Base-by-base conservation (phyloP, 2,113 vertebrate genomes). In the Australoheros scitulus region DNA sequence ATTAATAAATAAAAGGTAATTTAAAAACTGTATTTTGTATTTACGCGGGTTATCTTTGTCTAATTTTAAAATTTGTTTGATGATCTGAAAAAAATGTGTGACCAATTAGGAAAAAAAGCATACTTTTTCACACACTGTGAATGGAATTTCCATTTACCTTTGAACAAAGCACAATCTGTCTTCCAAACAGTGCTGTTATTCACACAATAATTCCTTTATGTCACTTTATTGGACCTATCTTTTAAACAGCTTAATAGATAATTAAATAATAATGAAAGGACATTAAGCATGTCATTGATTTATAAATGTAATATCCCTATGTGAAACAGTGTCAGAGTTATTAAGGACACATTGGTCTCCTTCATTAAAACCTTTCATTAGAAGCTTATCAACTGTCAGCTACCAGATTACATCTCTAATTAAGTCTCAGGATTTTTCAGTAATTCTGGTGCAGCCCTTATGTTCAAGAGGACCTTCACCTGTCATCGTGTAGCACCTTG, bases 401-500 rank as follows among this genome's bases (percentile, higher is more conserved):
- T 43, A 50, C 17, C 13, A 36, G 11, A 43, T 61, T 81, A 17
- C 61, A 34, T 17, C 38, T 88, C 24, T 59, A 76, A 70, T 63
- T 80, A 72, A 36, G 34, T 29, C 41, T 77, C 18, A 18, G 32
- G 4, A 24, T 65, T 65, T 65, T 24, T 43, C 63, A 43, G 13
- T 52, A 18, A 43, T 34, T 47, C 29, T 64, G 61, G 7, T n/a
- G 34, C 60, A 63, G 6, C 32, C 3, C 36, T 2, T 1, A 1
- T 15, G 36, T 65, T 43, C n/a, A 41, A 41, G 61, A 41, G 29
- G 18, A 18, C 7, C 11, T 41, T 88, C 77, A 99, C 98, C 97
- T 94, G 77, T 99, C 97, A 1, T 96, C 95, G 61, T 96, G 96
- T 76, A 97, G 86, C 41, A 99, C 97, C 0, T 96, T 85, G 4